phyloP scores from a whole-genome alignment of 2,888 invertebrate genomes.

The Drosophila nigricruria region DNA sequence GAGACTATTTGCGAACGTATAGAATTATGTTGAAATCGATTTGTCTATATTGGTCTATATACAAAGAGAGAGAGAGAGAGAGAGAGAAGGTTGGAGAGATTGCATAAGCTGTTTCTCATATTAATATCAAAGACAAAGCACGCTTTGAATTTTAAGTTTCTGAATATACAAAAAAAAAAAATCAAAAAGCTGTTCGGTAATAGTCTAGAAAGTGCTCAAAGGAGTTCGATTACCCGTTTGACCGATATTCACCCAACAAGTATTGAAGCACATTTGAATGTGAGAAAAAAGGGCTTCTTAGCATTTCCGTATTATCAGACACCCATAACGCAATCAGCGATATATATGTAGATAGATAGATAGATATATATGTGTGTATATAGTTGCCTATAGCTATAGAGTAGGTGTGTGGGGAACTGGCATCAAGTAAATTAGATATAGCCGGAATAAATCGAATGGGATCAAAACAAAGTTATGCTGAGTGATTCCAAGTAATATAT shows the following conservation, averaged over 20 bases:
- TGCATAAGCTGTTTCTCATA: background rate
- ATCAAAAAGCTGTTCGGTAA: slow-evolving; percentile 12
- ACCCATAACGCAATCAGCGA: slow-evolving; percentile 28
- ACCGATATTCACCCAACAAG: background rate
- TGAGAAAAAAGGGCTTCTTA: slow-evolving; percentile 5
- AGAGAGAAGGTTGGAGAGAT: background rate
- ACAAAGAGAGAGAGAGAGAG: background rate
- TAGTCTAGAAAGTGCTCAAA: slow-evolving; percentile 2
- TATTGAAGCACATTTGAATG: slow-evolving; percentile 1
- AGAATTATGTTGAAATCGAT: slow-evolving; percentile 74
- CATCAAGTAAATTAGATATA: slow-evolving; percentile 63
- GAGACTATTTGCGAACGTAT: slow-evolving; percentile 28
- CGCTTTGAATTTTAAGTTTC: background rate
- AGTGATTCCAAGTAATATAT: slow-evolving; percentile 82
- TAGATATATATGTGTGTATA: background rate
- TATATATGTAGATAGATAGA: background rate
- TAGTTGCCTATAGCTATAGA: background rate
- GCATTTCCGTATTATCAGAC: slow-evolving; percentile 39
- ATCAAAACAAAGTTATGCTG: slow-evolving; percentile 75
- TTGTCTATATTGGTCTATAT: slow-evolving; percentile 15
- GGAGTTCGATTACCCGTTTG: slow-evolving; percentile 17
- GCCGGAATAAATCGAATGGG: slow-evolving; percentile 59
- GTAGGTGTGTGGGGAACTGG: slow-evolving; percentile 16
- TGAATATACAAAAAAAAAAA: background rate
- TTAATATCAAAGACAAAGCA: background rate